A percentile compares a stretch with the other conserved stretches of the same genome.
Conservation (phyloP, 2,113 vertebrate genomes). For the Anarrhichthys ocellatus region DNA sequence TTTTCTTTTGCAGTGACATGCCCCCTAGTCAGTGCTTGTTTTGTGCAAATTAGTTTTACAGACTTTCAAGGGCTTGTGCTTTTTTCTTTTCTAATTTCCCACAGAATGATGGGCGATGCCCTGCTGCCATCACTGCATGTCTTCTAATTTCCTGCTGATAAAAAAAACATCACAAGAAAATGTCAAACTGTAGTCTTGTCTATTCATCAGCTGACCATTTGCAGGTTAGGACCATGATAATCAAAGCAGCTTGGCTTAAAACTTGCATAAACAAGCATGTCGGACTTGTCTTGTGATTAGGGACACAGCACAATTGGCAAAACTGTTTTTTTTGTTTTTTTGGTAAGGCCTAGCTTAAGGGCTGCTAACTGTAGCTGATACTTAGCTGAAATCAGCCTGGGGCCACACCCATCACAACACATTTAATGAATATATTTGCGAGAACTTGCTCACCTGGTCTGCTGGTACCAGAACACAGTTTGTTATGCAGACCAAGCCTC, state of each 20-base stretch:
- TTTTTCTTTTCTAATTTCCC: constrained; percentile 35
- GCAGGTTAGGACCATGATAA: neutral
- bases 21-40: constrained; percentile 44
- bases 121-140: neutral
- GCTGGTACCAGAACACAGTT: neutral
- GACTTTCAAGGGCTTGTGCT: constrained; percentile 16
- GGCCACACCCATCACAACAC: neutral
- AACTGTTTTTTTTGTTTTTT: neutral
- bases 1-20: constrained; percentile 42
- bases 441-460: neutral
- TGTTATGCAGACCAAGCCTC: neutral
- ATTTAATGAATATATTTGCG: neutral
- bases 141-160: constrained; percentile 50
- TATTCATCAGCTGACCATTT: neutral
- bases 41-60: constrained; percentile 61
- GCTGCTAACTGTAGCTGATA: too few relatives aligned
- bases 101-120: constrained; percentile 13
- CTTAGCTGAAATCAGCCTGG: neutral
- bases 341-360: neutral
- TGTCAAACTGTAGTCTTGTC: neutral
- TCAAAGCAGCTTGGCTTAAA: neutral
- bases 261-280: neutral
- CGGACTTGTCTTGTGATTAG: neutral
- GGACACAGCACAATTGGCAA: neutral
- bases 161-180: neutral